A percentile compares a stretch with the other conserved stretches of the same genome.
These are phyloP conservation scores for Trogon surrucura DNA, from an alignment of 2,113 vertebrate genomes.

Conservation along the genomic window DNA sequence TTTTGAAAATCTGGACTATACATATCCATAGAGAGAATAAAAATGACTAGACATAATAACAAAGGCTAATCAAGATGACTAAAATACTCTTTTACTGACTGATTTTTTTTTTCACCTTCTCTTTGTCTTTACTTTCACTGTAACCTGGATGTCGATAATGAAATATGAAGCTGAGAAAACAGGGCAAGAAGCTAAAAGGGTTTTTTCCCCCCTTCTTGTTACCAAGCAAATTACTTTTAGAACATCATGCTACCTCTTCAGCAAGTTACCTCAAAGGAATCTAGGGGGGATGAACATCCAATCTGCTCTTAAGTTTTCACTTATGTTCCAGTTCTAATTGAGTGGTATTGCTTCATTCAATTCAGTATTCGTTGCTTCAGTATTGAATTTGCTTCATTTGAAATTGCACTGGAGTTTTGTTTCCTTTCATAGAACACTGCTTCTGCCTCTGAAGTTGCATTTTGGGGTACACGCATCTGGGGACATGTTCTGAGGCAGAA, in stretches of 20 bases:
- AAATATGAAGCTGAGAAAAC: background rate
- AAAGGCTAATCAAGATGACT: background rate
- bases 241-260: background rate
- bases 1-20: background rate
- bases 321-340: background rate
- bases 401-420: background rate
- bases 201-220: background rate
- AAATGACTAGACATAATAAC: background rate
- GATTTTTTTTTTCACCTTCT: background rate
- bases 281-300: background rate
- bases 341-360: background rate
- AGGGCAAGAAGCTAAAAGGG: background rate
- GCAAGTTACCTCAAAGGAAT: background rate
- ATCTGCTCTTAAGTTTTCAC: background rate
- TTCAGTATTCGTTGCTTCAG: too few species aligned
- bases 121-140: background rate
- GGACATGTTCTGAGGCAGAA: background rate
- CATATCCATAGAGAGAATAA: background rate
- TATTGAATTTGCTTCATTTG: background rate
- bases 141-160: background rate
- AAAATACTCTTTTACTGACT: background rate
- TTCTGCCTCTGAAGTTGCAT: background rate
- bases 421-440: background rate
- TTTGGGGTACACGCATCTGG: background rate
- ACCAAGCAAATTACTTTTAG: background rate